phyloP scores from a whole-genome alignment of 2,797 vertebrate species.

The Phalanger gymnotis region DNA sequence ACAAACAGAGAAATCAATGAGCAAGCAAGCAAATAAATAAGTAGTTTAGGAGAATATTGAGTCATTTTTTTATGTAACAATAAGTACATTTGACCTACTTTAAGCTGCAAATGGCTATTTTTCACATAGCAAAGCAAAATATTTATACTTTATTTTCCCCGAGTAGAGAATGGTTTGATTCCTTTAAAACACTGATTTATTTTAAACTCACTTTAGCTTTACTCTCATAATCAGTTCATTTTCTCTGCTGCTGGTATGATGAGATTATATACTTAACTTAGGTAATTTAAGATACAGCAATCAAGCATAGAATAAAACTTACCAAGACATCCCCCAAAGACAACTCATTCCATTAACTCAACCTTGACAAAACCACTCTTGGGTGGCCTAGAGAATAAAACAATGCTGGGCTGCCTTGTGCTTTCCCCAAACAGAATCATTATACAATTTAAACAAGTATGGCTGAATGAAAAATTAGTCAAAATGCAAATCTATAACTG shows the following conservation, averaged over 20 bases:
- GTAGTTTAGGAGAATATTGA: not conserved
- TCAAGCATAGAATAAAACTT: slow-evolving; percentile 41
- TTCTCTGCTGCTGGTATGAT: not conserved
- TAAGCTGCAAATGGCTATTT: not conserved
- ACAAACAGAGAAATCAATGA: not conserved
- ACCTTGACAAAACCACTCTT: not conserved
- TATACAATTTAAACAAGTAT: not conserved
- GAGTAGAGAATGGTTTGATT: not conserved
- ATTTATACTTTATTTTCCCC: not conserved
- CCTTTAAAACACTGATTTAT: not conserved
- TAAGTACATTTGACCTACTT: not conserved
- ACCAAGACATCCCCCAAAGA: not conserved
- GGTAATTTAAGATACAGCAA: not conserved
- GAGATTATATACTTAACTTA: not conserved
- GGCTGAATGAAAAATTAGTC: not conserved
- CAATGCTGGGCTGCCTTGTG: not conserved
- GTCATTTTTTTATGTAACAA: not conserved
- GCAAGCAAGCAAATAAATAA: not conserved
- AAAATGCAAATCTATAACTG: not conserved
- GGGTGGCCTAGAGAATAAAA: not conserved
- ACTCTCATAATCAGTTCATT: not conserved
- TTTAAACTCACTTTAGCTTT: not conserved
- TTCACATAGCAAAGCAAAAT: not conserved
- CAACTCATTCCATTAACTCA: slow-evolving; percentile 11
- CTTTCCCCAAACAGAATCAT: not conserved